Conservation (phyloP, 1,140 invertebrate genomes). For the Bombus fervidus region DNA sequence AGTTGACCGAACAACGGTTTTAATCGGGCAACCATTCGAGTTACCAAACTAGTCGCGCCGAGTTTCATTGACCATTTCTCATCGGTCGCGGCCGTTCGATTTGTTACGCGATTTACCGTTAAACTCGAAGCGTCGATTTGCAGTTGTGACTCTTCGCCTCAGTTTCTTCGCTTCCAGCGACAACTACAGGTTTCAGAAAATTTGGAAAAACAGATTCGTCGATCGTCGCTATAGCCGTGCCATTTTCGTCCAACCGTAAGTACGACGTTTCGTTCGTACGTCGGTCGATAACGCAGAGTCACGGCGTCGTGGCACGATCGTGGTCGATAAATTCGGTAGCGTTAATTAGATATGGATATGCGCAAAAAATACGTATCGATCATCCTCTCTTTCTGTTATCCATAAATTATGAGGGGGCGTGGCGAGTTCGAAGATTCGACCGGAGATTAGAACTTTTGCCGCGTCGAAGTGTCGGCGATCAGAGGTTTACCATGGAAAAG, state of each 20-base stretch:
- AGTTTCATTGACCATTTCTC: slow-evolving; percentile 33
- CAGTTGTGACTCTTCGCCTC: background rate
- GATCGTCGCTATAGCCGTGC: background rate
- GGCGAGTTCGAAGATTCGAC: background rate
- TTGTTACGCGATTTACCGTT: slow-evolving; percentile 32
- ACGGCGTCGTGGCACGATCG: background rate
- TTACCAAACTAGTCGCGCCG: slow-evolving; percentile 37
- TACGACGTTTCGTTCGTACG: background rate
- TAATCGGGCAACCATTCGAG: slow-evolving; percentile 26
- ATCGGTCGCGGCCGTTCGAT: slow-evolving; percentile 13
- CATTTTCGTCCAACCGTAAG: background rate
- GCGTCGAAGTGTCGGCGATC: background rate
- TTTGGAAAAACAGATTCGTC: background rate
- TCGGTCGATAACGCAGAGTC: background rate
- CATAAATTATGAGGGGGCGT: background rate
- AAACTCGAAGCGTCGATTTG: background rate
- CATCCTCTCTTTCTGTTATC: background rate
- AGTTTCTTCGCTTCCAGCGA: background rate
- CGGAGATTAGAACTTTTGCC: background rate
- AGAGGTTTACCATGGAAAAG: background rate
- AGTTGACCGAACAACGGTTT: slow-evolving; percentile 49
- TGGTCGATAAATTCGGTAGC: background rate
- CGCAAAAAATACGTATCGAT: background rate
- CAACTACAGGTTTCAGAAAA: background rate
- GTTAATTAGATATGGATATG: background rate